A percentile compares a stretch with the other conserved stretches of the same genome.
Conservation (phyloP, 2,888 invertebrate genomes). For the Balanococcus diminutus region DNA sequence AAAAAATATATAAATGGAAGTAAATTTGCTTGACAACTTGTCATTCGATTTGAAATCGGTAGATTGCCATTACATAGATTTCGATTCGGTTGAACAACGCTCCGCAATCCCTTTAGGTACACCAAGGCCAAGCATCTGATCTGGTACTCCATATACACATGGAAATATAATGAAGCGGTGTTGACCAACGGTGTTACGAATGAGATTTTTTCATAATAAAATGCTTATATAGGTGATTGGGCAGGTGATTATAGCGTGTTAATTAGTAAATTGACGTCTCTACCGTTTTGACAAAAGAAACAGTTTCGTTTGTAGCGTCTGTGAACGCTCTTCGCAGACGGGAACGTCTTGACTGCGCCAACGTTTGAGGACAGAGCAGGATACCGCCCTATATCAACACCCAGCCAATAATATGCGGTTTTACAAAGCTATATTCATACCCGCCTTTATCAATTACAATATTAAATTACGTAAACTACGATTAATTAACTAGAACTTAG, state of each 20-base stretch:
- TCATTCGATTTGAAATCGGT: too few species aligned
- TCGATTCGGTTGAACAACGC: neutral
- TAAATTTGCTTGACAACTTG: too few species aligned
- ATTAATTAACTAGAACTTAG: neutral
- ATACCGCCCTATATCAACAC: slow-evolving; percentile 68
- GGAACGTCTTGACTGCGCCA: slow-evolving; percentile 85
- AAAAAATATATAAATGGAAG: too few species aligned
- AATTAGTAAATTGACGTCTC: slow-evolving; percentile 53
- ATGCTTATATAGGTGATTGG: slow-evolving; percentile 43
- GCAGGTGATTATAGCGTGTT: slow-evolving; percentile 53
- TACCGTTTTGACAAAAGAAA: slow-evolving; percentile 57
- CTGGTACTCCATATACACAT: slow-evolving; percentile 5
- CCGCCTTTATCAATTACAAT: slow-evolving; percentile 8
- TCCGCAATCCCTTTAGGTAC: slow-evolving; percentile 5
- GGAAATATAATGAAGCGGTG: slow-evolving; percentile 15
- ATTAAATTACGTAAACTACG: neutral
- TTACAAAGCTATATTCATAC: slow-evolving; percentile 46
- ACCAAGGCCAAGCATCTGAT: slow-evolving; percentile 9
- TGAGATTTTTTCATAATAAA: neutral
- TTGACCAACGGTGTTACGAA: slow-evolving; percentile 20
- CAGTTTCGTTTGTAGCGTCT: slow-evolving; percentile 84
- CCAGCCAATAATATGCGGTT: slow-evolving; percentile 52
- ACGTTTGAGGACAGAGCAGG: slow-evolving; percentile 83
- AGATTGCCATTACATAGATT: too few species aligned
- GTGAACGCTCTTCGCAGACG: slow-evolving; percentile 87